Evolutionary conservation across 1,140 invertebrate genomes (phyloP).

Genomic region (Marisa cornuarietis): DNA sequence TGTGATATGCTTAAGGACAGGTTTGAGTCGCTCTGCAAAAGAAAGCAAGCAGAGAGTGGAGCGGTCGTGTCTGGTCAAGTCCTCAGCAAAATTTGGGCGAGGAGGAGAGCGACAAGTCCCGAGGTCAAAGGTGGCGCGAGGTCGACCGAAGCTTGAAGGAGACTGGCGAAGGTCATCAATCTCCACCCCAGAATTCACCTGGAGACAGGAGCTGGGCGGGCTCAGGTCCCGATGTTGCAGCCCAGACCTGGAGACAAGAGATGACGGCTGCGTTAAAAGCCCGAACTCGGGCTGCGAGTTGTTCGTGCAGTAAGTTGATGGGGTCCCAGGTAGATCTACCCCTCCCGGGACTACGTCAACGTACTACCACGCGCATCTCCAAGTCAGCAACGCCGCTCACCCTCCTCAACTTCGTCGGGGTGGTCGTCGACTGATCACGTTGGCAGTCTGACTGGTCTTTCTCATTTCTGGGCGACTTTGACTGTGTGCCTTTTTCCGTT

Average conservation of each 20-base stretch:
- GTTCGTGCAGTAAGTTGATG: slow-evolving; percentile 57
- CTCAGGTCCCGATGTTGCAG: no score
- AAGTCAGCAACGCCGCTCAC: background rate
- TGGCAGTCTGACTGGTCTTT: background rate
- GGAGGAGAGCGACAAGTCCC: no score
- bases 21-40: background rate
- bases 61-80: no score
- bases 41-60: background rate
- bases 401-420: background rate
- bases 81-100: no score
- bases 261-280: slow-evolving; percentile 9
- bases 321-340: slow-evolving; percentile 54
- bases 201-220: no score
- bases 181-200: no score
- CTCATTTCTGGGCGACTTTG: no score
- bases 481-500: background rate
- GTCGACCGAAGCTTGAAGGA: no score
- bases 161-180: no score
- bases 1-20: no score
- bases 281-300: slow-evolving; percentile 11
- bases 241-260: no score
- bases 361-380: slow-evolving; percentile 43
- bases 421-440: background rate
- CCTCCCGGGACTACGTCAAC: slow-evolving; percentile 59
- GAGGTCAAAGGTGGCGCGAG: no score